Evolutionary conservation across 2,113 vertebrate genomes (phyloP), one percentile per base, ranked within the genome.

Genomic region (Ptychochromis oligacanthus): DNA sequence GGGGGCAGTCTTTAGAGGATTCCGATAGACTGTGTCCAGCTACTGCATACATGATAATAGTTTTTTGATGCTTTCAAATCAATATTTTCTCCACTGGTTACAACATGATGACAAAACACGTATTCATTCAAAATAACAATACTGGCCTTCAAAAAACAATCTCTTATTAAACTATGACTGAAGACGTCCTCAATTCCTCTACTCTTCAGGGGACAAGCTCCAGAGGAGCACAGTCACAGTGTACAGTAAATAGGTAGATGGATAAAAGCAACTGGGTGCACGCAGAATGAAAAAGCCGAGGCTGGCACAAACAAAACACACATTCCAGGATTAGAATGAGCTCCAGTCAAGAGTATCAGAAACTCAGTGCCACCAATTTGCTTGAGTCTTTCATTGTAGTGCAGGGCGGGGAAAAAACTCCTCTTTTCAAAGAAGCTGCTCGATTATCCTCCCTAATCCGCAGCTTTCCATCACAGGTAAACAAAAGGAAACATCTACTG

Each of bases 181-280:
- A 83, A 83, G 77, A 56, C 36, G 28, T 83, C 84, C 36, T 84
- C 31, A n/a, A 46, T 56, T 74, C 46, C 43, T 36, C 67, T 84
- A 52, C 49, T 84, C 78, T 77, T 80, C 79, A 79, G 59, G 61
- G 75, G 86, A 77, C 64, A 49, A 34, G 81, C 75, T 90, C 87
- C 91, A 72, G 80, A 55, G 80, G 77, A 64, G 80, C 86, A 78
- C 87, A 84, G 92, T 94, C 88, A 92, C 92, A 90, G 92, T 93
- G 92, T 83, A 92, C 89, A 91, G 88, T 77, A 85, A 88, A 70
- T 67, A 84, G 89, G 88, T 82, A 52, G 78, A 81, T 80, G 85
- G 60, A 55, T 34, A 60, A 88, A 89, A 89, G 88, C 86, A 93
- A 90, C 62, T 60, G 46, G 38, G 80, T 17, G 58, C 72, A 75